phyloP scores from a whole-genome alignment of 2,888 invertebrate genomes.

The Phyto melanocephala region DNA sequence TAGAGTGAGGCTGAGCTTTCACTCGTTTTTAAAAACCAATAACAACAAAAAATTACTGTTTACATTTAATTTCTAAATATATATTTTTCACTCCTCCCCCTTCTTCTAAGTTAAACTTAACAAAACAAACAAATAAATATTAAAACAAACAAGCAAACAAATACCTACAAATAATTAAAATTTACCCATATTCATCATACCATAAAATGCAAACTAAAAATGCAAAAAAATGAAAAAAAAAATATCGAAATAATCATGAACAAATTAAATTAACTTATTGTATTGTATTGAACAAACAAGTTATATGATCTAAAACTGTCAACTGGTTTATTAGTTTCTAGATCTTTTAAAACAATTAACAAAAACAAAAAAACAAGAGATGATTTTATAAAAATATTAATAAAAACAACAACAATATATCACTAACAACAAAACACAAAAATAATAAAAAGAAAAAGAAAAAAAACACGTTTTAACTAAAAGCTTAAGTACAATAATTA shows the following conservation, averaged over 20 bases:
- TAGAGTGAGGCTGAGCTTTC: conserved; percentile 72
- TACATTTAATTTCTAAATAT: conserved; percentile 24
- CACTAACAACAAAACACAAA: conserved; percentile 40
- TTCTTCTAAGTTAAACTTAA: conserved; percentile 56
- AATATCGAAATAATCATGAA: conserved; percentile 36
- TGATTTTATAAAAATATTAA: background rate
- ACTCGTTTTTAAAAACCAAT: conserved; percentile 42
- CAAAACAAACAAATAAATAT: conserved; percentile 12
- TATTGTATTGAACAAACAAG: conserved; percentile 40
- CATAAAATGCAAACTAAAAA: conserved; percentile 7
- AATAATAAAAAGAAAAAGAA: background rate
- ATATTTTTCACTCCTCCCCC: background rate
- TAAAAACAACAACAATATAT: conserved; percentile 32
- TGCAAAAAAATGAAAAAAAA: conserved; percentile 4
- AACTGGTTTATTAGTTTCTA: conserved; percentile 53
- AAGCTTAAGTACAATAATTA: conserved; percentile 54
- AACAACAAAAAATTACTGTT: conserved; percentile 32
- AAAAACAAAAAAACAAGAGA: background rate
- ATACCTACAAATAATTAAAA: conserved; percentile 1
- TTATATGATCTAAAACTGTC: conserved; percentile 39
- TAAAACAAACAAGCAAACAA: conserved; percentile 12
- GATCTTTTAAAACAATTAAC: conserved; percentile 17
- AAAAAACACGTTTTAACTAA: conserved; percentile 4
- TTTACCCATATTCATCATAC: conserved; percentile 38
- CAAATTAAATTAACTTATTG: conserved; percentile 53